phyloP scores from a whole-genome alignment of 1,140 invertebrate species.

The Ericerus pela region DNA sequence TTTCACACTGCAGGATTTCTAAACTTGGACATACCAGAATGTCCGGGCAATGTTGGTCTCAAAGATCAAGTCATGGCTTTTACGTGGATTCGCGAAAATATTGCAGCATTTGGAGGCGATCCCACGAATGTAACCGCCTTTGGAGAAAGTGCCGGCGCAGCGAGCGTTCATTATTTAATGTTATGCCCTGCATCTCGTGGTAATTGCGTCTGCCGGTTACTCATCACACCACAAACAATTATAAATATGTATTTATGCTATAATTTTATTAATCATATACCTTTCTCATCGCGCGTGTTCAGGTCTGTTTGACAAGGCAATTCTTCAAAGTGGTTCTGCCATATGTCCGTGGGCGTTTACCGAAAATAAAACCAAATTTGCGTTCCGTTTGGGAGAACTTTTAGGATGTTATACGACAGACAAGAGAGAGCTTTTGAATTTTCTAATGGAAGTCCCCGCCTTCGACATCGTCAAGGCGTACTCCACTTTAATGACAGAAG shows the following conservation, averaged over 20 bases:
- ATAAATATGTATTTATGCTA: no score
- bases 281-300: no score
- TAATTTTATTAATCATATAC: no score
- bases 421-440: background rate
- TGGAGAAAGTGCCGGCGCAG: constrained; percentile 53
- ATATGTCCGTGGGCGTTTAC: background rate
- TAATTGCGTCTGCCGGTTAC: no score
- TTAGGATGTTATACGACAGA: background rate
- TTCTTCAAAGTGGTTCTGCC: background rate
- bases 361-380: background rate
- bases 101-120: constrained; percentile 57
- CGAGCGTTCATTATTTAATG: constrained; percentile 47
- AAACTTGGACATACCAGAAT: constrained; percentile 42
- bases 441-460: background rate
- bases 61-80: constrained; percentile 58
- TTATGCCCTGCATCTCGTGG: constrained; percentile 37
- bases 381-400: constrained; percentile 1
- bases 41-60: constrained; percentile 57
- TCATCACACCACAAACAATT: no score
- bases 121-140: constrained; percentile 47
- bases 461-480: background rate
- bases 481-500: no score
- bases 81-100: constrained; percentile 55
- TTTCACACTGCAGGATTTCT: constrained; percentile 24
- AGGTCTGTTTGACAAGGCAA: background rate